A percentile compares a stretch with the other conserved stretches of the same genome.
phyloP scores from a whole-genome alignment of 2,113 vertebrate genomes.

The Myrmecobius fasciatus region DNA sequence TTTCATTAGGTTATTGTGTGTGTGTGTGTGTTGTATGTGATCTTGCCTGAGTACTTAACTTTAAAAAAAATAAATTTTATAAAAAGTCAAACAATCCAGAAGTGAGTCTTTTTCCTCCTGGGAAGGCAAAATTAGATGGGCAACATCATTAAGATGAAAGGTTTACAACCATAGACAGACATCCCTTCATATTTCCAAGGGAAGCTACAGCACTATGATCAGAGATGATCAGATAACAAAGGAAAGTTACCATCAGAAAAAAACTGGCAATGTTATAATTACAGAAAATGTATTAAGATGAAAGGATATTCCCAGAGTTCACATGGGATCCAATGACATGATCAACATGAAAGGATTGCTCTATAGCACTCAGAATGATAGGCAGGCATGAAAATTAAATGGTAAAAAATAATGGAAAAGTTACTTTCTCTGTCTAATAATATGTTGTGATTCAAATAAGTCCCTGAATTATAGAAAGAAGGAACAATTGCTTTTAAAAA shows the following conservation, averaged over 20 bases:
- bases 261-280: slow-evolving; percentile 68
- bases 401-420: not conserved
- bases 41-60: not conserved
- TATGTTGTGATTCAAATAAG: not conserved
- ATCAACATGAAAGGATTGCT: slow-evolving; percentile 65
- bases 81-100: slow-evolving; percentile 4
- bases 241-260: slow-evolving; percentile 70
- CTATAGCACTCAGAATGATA: slow-evolving; percentile 33
- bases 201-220: slow-evolving; percentile 63
- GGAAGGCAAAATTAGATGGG: slow-evolving; percentile 52
- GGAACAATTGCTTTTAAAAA: not conserved
- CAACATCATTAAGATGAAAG: slow-evolving; percentile 60
- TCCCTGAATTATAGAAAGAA: not conserved
- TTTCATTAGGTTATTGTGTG: not conserved
- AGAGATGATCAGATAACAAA: slow-evolving; percentile 69
- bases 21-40: not conserved
- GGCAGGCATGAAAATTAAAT: slow-evolving; percentile 46
- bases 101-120: slow-evolving; percentile 61
- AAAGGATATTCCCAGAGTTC: slow-evolving; percentile 66
- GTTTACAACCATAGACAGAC: not conserved
- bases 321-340: slow-evolving; percentile 58
- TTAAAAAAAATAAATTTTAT: not conserved
- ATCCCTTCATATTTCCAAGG: slow-evolving; percentile 47
- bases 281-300: slow-evolving; percentile 68
- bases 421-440: not conserved